These are phyloP conservation scores for Psittacara wagleri DNA, from an alignment of 2,113 vertebrate species.

Conservation along the genomic window DNA sequence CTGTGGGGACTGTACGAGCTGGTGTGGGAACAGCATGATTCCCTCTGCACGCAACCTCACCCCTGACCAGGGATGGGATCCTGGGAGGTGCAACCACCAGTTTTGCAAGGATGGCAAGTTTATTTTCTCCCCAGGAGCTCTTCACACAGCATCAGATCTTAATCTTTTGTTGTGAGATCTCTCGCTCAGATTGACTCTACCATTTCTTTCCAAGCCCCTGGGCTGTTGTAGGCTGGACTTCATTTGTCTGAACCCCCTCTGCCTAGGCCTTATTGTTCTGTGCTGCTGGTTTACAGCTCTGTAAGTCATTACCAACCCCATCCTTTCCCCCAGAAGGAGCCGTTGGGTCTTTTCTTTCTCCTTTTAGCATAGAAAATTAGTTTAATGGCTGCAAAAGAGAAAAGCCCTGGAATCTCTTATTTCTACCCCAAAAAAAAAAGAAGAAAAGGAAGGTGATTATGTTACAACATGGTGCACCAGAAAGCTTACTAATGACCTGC, in stretches of 20 bases:
- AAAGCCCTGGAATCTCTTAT: neutral
- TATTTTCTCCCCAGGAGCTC: neutral
- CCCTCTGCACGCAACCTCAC: neutral
- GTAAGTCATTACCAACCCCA: neutral
- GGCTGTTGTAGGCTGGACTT: neutral
- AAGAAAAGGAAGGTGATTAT: neutral
- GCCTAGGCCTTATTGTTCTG: neutral
- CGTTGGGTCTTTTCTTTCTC: neutral
- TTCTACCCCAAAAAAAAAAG: accelerated
- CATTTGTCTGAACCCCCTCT: neutral
- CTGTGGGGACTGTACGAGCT: neutral
- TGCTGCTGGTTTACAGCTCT: neutral
- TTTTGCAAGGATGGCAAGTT: neutral
- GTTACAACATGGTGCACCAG: neutral
- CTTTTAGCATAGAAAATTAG: neutral
- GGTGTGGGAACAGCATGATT: accelerated
- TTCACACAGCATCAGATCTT: neutral
- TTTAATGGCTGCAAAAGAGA: neutral
- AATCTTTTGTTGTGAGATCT: neutral
- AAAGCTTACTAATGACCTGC: neutral
- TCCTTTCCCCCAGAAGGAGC: neutral
- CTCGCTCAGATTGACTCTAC: neutral
- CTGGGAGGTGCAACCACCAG: neutral
- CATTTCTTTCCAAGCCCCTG: neutral
- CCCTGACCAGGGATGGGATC: neutral